phyloP scores from a whole-genome alignment of 2,888 invertebrate genomes.

The Tetramorium bicarinatum region DNA sequence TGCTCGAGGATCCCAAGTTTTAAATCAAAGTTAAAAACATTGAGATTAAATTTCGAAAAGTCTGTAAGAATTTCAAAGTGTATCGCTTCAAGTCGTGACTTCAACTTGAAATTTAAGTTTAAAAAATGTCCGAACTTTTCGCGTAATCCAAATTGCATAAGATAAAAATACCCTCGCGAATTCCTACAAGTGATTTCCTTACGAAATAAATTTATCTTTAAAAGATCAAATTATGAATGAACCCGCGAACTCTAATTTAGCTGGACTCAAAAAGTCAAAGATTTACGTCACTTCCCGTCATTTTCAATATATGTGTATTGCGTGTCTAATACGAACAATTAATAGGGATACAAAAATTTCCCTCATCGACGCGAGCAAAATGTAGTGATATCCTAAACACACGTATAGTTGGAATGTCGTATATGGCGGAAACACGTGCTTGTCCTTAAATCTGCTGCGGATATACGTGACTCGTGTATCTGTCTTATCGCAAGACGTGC shows the following conservation, averaged over 20 bases:
- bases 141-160: not conserved
- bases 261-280: not conserved
- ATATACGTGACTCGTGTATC: not conserved
- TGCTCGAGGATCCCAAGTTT: not conserved
- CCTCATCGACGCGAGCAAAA: not conserved
- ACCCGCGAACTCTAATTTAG: not conserved
- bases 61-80: too few species aligned
- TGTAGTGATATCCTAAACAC: not conserved
- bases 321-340: not conserved
- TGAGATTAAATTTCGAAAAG: not conserved
- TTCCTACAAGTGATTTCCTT: not conserved
- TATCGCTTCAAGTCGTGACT: not conserved
- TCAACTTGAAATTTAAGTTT: not conserved
- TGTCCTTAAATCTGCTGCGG: conserved; percentile 5
- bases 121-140: not conserved
- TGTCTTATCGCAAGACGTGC: conserved; percentile 17
- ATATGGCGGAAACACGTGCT: conserved; percentile 1
- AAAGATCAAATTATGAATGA: not conserved
- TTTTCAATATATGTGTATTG: not conserved
- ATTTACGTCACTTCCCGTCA: not conserved
- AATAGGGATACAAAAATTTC: not conserved
- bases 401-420: not conserved
- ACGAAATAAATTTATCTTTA: not conserved
- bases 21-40: not conserved
- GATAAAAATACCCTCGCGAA: not conserved